phyloP scores from a whole-genome alignment of 2,113 vertebrate species.

The Ptychochromis oligacanthus region DNA sequence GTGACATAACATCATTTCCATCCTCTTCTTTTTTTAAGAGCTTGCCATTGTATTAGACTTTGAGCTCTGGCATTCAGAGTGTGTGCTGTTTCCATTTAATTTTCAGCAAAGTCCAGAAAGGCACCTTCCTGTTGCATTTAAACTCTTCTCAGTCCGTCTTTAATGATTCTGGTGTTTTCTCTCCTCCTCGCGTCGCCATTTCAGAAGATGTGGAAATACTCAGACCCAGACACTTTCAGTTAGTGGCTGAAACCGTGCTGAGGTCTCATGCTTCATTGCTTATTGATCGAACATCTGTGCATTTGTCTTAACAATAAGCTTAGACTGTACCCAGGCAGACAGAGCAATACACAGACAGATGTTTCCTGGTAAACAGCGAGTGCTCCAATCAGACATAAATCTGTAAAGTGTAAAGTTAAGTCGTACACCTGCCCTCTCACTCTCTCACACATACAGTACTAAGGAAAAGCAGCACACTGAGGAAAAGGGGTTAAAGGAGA shows the following conservation, averaged over 20 bases:
- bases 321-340: conserved; percentile 17
- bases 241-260: conserved; percentile 37
- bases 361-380: conserved; percentile 56
- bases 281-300: conserved; percentile 52
- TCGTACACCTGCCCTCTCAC: conserved; percentile 45
- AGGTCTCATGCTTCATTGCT: conserved; percentile 38
- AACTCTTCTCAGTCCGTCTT: neutral
- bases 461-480: conserved; percentile 58
- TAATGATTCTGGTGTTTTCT: neutral
- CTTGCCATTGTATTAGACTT: neutral
- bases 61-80: conserved; percentile 29
- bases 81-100: neutral
- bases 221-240: conserved; percentile 27
- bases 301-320: conserved; percentile 40
- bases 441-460: conserved; percentile 2
- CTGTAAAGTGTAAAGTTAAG: conserved; percentile 49
- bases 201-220: conserved; percentile 25
- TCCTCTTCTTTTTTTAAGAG: neutral
- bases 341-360: conserved; percentile 36
- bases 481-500: neutral
- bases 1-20: neutral
- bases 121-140: conserved; percentile 3
- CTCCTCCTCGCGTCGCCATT: neutral
- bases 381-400: conserved; percentile 40
- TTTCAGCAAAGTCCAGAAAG: conserved; percentile 17